Conservation (phyloP, 1,140 invertebrate species). For the Brachionus rotundiformis region DNA sequence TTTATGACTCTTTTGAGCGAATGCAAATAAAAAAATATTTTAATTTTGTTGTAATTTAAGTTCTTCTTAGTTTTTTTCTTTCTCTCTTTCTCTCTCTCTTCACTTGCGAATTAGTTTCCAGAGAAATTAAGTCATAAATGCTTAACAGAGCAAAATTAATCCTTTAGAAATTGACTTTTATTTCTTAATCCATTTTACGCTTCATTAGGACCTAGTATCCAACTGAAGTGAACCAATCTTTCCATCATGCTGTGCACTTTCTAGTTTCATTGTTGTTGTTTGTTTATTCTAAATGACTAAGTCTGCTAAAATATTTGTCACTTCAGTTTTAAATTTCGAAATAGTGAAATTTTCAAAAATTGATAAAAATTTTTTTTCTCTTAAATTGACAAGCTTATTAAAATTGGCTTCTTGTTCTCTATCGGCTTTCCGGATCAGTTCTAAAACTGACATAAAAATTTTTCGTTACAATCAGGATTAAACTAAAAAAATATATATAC, state of each 20-base stretch:
- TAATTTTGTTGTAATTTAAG: conserved; percentile 31
- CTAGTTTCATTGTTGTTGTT: background rate
- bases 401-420: background rate
- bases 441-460: conserved; percentile 7
- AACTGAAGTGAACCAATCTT: conserved; percentile 4
- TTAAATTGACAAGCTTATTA: conserved; percentile 40
- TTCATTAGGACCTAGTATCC: conserved; percentile 15
- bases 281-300: background rate
- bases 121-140: conserved; percentile 42
- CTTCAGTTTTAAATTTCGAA: conserved; percentile 27
- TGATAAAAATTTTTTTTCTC: background rate
- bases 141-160: conserved; percentile 4
- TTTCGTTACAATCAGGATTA: background rate
- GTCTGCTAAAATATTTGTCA: background rate
- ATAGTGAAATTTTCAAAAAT: background rate
- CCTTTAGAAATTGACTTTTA: conserved; percentile 30
- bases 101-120: conserved; percentile 41
- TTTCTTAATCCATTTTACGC: conserved; percentile 33
- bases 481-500: background rate
- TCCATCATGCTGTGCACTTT: conserved; percentile 7
- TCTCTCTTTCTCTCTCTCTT: background rate
- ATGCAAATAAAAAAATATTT: conserved; percentile 25
- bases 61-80: conserved; percentile 33
- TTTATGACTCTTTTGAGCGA: conserved; percentile 8
- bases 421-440: conserved; percentile 2